These are phyloP conservation scores for Antigone vipio DNA, from an alignment of 2,113 vertebrate genomes.

Conservation along the genomic window DNA sequence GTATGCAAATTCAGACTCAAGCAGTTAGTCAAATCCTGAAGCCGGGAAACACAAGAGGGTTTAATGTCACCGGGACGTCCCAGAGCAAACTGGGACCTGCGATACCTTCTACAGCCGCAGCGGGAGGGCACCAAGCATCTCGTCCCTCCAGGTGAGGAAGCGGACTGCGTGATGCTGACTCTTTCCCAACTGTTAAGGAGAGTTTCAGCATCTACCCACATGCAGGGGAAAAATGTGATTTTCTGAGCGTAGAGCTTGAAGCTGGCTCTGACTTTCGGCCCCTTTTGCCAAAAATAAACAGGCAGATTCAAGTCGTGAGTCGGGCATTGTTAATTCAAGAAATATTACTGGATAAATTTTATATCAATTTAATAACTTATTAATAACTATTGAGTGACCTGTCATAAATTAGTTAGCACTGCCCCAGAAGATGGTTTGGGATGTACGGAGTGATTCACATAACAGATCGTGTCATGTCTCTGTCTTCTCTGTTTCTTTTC, in stretches of 20 bases:
- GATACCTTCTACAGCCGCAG: not conserved
- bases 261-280: not conserved
- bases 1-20: not conserved
- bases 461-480: not conserved
- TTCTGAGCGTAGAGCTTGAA: not conserved
- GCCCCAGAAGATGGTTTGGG: not conserved
- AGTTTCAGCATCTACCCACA: fast-evolving
- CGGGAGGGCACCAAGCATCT: not conserved
- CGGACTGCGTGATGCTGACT: fast-evolving
- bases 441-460: not conserved
- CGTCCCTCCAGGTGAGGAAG: not conserved
- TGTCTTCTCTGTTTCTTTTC: slow-evolving; percentile 13
- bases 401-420: slow-evolving; percentile 15
- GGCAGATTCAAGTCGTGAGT: not conserved
- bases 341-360: not conserved
- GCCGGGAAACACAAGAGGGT: not conserved
- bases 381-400: slow-evolving; percentile 12
- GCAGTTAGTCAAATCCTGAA: not conserved
- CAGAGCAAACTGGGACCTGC: not conserved
- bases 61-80: not conserved
- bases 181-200: not conserved
- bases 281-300: not conserved
- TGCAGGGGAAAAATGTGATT: not conserved
- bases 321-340: not conserved
- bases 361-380: slow-evolving; percentile 12